phyloP scores from a whole-genome alignment of 2,888 invertebrate genomes.

The Trypoxylon attenuatum region DNA sequence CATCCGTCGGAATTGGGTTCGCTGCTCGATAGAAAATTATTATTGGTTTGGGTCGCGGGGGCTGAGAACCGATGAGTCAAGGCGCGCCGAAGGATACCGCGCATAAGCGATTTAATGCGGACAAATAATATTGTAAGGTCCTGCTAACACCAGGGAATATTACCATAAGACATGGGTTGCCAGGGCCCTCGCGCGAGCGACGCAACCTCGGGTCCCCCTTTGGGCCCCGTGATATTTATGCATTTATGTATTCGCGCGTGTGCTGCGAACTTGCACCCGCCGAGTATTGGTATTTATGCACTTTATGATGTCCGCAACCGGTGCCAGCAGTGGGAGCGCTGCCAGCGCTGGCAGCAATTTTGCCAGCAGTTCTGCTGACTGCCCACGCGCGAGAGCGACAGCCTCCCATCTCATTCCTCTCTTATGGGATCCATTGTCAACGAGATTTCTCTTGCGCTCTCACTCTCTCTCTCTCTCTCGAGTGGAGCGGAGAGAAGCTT shows the following conservation, averaged over 20 bases:
- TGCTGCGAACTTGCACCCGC: constrained; percentile 51
- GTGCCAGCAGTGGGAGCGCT: no score
- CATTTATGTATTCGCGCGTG: constrained; percentile 66
- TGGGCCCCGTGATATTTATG: constrained; percentile 68
- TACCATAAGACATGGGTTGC: constrained; percentile 67
- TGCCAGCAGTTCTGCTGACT: neutral
- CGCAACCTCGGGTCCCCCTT: constrained; percentile 11
- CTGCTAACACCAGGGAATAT: constrained; percentile 66
- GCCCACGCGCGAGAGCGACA: constrained; percentile 11
- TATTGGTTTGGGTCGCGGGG: neutral
- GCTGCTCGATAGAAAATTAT: no score
- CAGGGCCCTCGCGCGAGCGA: constrained; percentile 13
- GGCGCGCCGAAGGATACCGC: constrained; percentile 35
- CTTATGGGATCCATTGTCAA: no score
- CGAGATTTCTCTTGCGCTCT: no score
- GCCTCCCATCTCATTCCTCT: constrained; percentile 47
- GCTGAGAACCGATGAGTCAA: constrained; percentile 47
- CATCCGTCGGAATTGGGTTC: no score
- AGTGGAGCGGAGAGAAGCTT: neutral
- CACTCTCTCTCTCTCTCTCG: neutral
- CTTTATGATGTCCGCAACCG: constrained; percentile 42
- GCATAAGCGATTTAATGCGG: constrained; percentile 63
- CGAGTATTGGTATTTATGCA: constrained; percentile 63
- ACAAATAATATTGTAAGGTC: constrained; percentile 67
- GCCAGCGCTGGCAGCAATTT: no score